Conservation (phyloP, 2,113 vertebrate genomes). For the Cyanoderma ruficeps region DNA sequence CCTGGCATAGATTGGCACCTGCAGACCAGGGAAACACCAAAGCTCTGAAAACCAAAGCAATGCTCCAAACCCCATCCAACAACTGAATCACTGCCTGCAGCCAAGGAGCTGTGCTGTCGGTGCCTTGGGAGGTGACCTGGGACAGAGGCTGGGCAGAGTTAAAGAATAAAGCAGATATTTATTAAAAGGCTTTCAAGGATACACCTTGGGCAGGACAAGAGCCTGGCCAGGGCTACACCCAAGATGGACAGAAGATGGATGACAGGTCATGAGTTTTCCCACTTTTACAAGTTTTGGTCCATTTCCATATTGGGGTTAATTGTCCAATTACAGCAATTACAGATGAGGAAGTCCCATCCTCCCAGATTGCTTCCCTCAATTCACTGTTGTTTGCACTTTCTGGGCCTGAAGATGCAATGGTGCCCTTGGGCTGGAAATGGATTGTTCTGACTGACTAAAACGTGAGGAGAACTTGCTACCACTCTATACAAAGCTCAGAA, state of each 20-base stretch:
- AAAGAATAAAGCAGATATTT: neutral
- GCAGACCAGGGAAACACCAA: neutral
- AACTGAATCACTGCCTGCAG: neutral
- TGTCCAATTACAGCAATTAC: neutral
- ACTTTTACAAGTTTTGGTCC: neutral
- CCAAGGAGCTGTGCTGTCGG: fast-evolving
- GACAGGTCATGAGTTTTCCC: neutral
- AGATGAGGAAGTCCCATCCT: neutral
- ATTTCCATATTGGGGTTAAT: neutral
- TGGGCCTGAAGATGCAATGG: neutral
- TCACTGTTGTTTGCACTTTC: neutral
- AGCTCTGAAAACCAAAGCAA: neutral
- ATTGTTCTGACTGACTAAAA: neutral
- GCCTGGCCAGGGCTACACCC: neutral
- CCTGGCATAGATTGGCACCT: neutral
- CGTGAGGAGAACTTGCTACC: neutral
- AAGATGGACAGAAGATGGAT: neutral
- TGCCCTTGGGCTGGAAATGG: neutral
- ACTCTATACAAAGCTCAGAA: neutral
- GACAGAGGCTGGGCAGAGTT: neutral
- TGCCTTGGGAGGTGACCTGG: neutral
- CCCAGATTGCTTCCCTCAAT: neutral
- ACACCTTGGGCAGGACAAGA: neutral
- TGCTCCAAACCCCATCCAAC: neutral
- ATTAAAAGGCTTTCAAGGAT: neutral